Conservation (phyloP, 2,113 vertebrate genomes). For the Macrotis lagotis region DNA sequence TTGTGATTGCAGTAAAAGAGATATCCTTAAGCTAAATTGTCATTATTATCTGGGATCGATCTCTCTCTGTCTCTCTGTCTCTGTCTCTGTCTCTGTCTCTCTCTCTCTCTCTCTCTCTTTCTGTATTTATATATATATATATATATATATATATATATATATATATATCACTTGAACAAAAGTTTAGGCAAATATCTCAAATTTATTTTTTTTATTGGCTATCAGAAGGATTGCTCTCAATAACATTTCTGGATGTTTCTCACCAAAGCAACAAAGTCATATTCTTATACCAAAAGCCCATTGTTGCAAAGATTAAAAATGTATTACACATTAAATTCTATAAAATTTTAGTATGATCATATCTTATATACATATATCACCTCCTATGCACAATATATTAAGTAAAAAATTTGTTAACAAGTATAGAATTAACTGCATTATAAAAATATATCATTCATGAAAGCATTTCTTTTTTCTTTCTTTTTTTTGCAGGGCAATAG, state of each 20-base stretch:
- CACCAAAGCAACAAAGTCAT: not conserved
- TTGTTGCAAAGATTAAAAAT: not conserved
- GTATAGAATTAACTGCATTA: not conserved
- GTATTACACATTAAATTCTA: not conserved
- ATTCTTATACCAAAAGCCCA: not conserved
- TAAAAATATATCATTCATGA: not conserved
- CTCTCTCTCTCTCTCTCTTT: too few relatives aligned
- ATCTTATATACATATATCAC: not conserved
- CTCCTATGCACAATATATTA: not conserved
- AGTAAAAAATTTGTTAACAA: not conserved
- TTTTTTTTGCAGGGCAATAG: too few relatives aligned
- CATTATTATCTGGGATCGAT: not conserved
- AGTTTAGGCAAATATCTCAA: not conserved
- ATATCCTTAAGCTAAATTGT: slow-evolving; percentile 9
- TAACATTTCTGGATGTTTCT: not conserved
- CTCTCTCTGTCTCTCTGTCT: too few relatives aligned
- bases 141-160: too few relatives aligned
- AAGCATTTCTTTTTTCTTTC: too few relatives aligned
- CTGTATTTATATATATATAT: too few relatives aligned
- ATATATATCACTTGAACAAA: too few relatives aligned
- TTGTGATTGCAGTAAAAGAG: not conserved
- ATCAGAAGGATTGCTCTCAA: not conserved
- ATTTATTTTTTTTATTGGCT: not conserved
- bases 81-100: too few relatives aligned
- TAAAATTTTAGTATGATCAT: not conserved